These are phyloP conservation scores for Diarsia dahlii DNA, from an alignment of 2,888 invertebrate genomes.

Conservation along the genomic window DNA sequence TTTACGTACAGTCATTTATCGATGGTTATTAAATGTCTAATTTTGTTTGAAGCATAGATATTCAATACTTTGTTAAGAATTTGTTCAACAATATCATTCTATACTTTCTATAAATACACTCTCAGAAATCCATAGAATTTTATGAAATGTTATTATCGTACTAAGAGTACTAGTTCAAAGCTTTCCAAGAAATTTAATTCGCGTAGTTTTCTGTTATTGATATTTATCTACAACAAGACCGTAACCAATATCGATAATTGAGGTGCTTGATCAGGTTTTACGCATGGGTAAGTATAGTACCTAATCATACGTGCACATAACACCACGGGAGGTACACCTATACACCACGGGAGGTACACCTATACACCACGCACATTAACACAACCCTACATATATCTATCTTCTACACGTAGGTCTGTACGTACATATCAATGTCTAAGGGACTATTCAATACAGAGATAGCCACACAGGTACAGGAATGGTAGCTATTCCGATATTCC, in stretches of 20 bases:
- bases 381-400: neutral
- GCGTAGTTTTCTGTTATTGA: neutral
- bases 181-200: conserved; percentile 1
- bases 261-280: conserved; percentile 36
- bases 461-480: conserved; percentile 73
- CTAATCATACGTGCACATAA: conserved; percentile 20
- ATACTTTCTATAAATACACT: neutral
- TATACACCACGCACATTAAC: conserved; percentile 5
- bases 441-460: conserved; percentile 56
- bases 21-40: neutral
- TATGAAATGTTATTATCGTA: neutral
- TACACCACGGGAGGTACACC: neutral
- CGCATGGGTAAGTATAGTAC: conserved; percentile 34
- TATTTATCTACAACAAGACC: conserved; percentile 4
- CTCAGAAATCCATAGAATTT: neutral
- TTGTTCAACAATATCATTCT: neutral
- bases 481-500: conserved; percentile 82
- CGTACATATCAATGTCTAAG: conserved; percentile 13
- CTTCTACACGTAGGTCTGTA: neutral
- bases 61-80: neutral
- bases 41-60: neutral
- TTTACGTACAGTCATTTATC: neutral
- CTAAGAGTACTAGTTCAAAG: neutral
- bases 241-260: conserved; percentile 22
- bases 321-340: neutral